These are phyloP conservation scores for Muscicapa adusta DNA, from an alignment of 2,113 vertebrate species.

Conservation along the genomic window DNA sequence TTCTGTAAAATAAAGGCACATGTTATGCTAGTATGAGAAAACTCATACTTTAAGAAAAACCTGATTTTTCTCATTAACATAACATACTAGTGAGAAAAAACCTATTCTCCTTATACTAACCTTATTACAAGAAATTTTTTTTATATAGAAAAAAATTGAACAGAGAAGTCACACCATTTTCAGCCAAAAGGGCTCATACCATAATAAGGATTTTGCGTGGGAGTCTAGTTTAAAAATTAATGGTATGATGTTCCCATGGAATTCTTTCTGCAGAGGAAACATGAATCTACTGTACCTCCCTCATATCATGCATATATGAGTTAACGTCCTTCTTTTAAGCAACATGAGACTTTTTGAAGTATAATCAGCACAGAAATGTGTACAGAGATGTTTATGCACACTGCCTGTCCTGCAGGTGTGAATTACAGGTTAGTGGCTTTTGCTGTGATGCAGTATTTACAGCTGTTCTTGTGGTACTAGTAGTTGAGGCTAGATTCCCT, in stretches of 20 bases:
- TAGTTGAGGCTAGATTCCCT: background rate
- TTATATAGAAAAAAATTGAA: background rate
- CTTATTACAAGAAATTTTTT: background rate
- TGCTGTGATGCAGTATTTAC: background rate
- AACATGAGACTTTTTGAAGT: background rate
- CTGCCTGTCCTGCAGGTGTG: background rate
- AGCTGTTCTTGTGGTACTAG: background rate
- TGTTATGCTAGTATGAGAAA: background rate
- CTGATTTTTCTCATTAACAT: background rate
- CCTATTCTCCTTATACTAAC: background rate
- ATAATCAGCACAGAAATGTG: background rate
- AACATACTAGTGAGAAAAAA: background rate
- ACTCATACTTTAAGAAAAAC: background rate
- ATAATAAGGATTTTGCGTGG: background rate
- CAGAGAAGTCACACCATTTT: background rate
- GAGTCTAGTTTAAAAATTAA: background rate
- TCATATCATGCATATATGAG: background rate
- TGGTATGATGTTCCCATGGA: background rate
- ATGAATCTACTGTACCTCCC: background rate
- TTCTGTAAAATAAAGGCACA: background rate
- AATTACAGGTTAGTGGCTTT: background rate
- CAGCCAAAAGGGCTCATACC: background rate
- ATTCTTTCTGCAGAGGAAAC: background rate
- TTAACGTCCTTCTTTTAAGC: background rate
- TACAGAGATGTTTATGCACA: background rate